These are phyloP conservation scores for Homarus gammarus DNA, from an alignment of 2,888 invertebrate species.

Conservation along the genomic window DNA sequence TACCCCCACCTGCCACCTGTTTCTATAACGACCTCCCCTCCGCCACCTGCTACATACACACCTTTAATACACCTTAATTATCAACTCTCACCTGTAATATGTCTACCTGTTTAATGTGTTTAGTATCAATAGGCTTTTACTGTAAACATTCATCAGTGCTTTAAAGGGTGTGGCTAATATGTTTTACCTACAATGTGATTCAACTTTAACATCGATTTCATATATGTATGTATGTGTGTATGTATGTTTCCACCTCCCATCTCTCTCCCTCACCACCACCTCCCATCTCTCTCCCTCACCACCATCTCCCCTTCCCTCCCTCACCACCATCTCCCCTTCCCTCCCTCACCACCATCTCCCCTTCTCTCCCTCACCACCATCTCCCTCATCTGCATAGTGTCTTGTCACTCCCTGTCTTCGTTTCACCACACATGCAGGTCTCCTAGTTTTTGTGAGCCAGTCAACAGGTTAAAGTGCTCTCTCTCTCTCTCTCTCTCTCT, in stretches of 20 bases:
- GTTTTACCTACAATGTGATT: too few species aligned
- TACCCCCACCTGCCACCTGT: not conserved
- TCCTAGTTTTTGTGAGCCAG: not conserved
- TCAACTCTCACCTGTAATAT: too few species aligned
- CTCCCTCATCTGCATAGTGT: not conserved
- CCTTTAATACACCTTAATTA: too few species aligned
- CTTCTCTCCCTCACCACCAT: not conserved
- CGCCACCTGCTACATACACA: not conserved
- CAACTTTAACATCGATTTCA: too few species aligned
- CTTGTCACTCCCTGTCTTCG: not conserved
- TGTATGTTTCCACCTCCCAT: too few species aligned
- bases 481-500: conserved; percentile 1
- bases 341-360: not conserved
- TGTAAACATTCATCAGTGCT: too few species aligned
- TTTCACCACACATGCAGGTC: conserved; percentile 15
- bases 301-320: not conserved
- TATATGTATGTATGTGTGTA: too few species aligned
- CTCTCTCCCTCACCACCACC: not conserved
- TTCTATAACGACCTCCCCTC: not conserved
- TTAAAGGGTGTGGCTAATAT: too few species aligned
- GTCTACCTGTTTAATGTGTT: too few species aligned
- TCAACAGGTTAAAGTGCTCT: not conserved
- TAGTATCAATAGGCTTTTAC: too few species aligned
- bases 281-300: not conserved
- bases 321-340: not conserved